Percentiles rank a stretch among this genome's conserved stretches.
These are phyloP conservation scores for Hydrozoanthus gracilis DNA, from an alignment of 92 coral and sea anemone species.

Conservation along the genomic window DNA sequence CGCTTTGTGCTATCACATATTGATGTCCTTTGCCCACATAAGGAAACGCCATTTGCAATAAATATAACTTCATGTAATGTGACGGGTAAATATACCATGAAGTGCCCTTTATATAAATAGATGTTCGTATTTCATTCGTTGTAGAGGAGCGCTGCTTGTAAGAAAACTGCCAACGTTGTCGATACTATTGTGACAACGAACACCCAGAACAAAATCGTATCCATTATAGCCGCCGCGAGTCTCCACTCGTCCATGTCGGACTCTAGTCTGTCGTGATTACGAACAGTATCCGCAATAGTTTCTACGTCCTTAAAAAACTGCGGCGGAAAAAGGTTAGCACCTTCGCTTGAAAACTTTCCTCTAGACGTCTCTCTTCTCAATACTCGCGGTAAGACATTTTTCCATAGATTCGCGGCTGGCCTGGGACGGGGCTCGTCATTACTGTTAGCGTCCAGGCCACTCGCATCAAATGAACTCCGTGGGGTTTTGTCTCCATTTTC, in stretches of 20 bases:
- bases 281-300: constrained; percentile 42
- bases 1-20: too few relatives aligned
- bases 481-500: constrained; percentile 28
- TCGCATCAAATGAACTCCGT: constrained; percentile 4
- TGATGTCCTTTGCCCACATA: too few relatives aligned
- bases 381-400: constrained; percentile 14
- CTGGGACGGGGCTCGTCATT: neutral
- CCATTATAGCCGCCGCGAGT: constrained; percentile 61
- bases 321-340: constrained; percentile 15
- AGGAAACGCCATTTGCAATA: too few relatives aligned
- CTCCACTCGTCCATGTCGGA: constrained; percentile 58
- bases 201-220: constrained; percentile 55
- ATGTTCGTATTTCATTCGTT: neutral
- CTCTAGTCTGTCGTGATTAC: constrained; percentile 46
- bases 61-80: too few relatives aligned
- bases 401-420: constrained; percentile 30
- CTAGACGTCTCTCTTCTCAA: constrained; percentile 11
- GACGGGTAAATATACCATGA: too few relatives aligned
- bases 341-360: neutral
- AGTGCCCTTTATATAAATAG: too few relatives aligned
- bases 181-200: constrained; percentile 47
- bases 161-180: constrained; percentile 38
- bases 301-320: constrained; percentile 26
- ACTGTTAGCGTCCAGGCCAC: constrained; percentile 3
- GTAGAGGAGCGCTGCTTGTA: constrained; percentile 7